These are phyloP conservation scores for Carduelis carduelis DNA, from an alignment of 2,797 vertebrate species.

Conservation along the genomic window DNA sequence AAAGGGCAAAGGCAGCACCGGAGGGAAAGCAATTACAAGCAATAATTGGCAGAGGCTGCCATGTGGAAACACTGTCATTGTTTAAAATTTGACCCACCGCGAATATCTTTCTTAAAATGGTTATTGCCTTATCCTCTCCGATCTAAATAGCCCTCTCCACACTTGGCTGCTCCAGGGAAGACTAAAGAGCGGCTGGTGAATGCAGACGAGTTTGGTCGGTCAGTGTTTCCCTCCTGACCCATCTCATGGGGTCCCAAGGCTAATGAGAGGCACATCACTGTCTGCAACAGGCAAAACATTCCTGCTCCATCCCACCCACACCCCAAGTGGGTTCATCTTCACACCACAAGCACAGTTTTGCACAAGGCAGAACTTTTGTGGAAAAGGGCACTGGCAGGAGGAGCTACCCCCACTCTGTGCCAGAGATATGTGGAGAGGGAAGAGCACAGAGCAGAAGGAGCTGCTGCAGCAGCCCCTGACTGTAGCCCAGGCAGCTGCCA, in stretches of 20 bases:
- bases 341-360: not conserved
- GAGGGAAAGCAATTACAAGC: conserved; percentile 60
- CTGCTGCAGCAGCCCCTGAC: not conserved
- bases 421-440: accelerated
- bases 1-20: conserved; percentile 12
- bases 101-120: conserved; percentile 35
- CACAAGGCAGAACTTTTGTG: not conserved
- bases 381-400: accelerated
- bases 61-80: conserved; percentile 47
- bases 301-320: not conserved
- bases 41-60: conserved; percentile 56
- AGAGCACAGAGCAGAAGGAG: not conserved
- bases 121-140: conserved; percentile 17
- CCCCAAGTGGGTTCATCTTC: accelerated
- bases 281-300: not conserved
- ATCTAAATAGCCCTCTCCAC: conserved; percentile 19
- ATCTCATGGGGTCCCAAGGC: not conserved
- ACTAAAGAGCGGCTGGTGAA: not conserved
- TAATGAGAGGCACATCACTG: not conserved
- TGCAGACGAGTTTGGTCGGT: not conserved
- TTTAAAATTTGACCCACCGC: conserved; percentile 47
- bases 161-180: not conserved
- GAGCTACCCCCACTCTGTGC: not conserved
- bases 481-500: not conserved
- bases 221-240: not conserved